Evolutionary conservation across 2,797 vertebrate genomes (phyloP).

Genomic region (Pipistrellus pygmaeus): DNA sequence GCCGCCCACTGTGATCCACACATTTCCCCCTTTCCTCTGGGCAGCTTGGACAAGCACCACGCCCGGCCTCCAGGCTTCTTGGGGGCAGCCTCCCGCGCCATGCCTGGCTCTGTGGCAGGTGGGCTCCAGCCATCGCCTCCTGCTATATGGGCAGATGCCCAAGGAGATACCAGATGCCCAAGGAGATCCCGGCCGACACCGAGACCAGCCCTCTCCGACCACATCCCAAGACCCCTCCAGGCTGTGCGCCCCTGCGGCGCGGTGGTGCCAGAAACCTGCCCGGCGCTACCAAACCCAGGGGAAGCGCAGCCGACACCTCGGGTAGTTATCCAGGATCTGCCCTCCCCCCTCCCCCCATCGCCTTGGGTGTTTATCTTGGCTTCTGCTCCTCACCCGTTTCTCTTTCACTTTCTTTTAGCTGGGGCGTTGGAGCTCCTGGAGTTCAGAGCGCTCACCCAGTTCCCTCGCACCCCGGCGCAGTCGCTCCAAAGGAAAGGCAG

Average conservation of each 20-base stretch:
- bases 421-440: slow-evolving; percentile 1
- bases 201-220: neutral
- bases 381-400: neutral
- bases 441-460: neutral
- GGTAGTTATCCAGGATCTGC: neutral
- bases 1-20: too few species aligned
- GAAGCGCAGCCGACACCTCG: neutral
- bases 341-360: slow-evolving; percentile 9
- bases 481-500: neutral
- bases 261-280: neutral
- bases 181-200: neutral
- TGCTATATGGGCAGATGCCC: neutral
- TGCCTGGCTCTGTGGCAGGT: fast-evolving
- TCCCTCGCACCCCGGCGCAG: neutral
- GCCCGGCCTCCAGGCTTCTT: neutral
- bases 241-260: neutral
- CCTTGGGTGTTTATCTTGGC: slow-evolving; percentile 19
- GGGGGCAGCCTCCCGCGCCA: fast-evolving
- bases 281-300: neutral
- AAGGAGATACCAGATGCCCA: neutral
- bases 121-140: neutral
- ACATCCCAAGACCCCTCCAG: neutral
- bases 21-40: neutral
- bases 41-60: neutral
- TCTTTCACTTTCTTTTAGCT: slow-evolving; percentile 80